Evolutionary conservation across 2,797 vertebrate genomes (phyloP).

Genomic region (Danio albolineatus): DNA sequence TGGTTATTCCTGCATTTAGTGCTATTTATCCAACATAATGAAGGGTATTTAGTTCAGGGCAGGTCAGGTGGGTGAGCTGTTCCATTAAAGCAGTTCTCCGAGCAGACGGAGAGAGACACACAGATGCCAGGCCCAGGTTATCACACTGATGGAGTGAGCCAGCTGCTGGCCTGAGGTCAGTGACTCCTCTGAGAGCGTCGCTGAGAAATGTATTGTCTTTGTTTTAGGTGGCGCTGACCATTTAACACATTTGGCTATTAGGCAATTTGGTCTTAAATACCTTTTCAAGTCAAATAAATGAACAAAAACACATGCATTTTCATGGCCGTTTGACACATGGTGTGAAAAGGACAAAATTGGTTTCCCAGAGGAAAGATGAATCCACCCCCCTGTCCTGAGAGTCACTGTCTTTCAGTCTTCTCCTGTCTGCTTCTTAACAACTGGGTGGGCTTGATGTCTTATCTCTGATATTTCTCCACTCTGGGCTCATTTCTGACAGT

Average conservation of each 20-base stretch:
- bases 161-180: slow-evolving; percentile 61
- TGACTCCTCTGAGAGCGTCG: slow-evolving; percentile 54
- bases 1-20: slow-evolving; percentile 3
- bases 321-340: slow-evolving; percentile 19
- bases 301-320: slow-evolving; percentile 47
- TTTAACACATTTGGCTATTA: slow-evolving; percentile 18
- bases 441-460: slow-evolving; percentile 80
- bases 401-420: slow-evolving; percentile 45
- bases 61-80: slow-evolving; percentile 37
- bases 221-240: slow-evolving; percentile 41
- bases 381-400: slow-evolving; percentile 46
- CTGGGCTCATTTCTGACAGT: slow-evolving; percentile 83
- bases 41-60: neutral
- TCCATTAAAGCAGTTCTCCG: slow-evolving; percentile 49
- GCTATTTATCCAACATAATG: neutral
- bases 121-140: slow-evolving; percentile 59
- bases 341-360: slow-evolving; percentile 48
- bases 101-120: slow-evolving; percentile 43
- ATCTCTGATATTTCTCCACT: slow-evolving; percentile 79
- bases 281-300: slow-evolving; percentile 19
- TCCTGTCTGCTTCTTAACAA: slow-evolving; percentile 76
- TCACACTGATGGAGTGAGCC: slow-evolving; percentile 56
- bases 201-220: slow-evolving; percentile 42
- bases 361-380: slow-evolving; percentile 54
- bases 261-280: slow-evolving; percentile 23